Conservation (phyloP, 2,797 vertebrate genomes). For the Australoheros facetus region DNA sequence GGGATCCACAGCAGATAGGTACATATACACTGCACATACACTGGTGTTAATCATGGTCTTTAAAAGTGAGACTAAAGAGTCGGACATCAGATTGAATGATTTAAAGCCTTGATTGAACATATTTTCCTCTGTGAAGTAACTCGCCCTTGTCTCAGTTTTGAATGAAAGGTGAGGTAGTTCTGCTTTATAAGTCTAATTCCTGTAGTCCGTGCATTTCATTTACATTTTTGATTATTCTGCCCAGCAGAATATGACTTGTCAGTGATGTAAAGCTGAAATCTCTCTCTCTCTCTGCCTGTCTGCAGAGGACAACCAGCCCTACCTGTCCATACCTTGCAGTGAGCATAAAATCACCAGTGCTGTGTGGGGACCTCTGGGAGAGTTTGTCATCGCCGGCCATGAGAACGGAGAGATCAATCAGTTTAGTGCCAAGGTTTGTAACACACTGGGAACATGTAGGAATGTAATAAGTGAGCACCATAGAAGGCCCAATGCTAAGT, state of each 20-base stretch:
- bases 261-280: neutral
- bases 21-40: slow-evolving; percentile 51
- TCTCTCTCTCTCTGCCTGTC: neutral
- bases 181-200: neutral
- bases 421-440: slow-evolving; percentile 93
- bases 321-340: slow-evolving; percentile 89
- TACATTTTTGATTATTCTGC: too few species aligned
- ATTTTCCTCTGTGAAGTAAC: neutral
- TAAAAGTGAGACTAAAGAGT: neutral
- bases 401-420: slow-evolving; percentile 97
- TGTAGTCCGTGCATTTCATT: neutral
- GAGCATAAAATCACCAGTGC: slow-evolving; percentile 97
- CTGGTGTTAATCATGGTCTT: neutral
- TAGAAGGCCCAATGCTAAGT: neutral
- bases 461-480: neutral
- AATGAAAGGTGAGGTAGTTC: neutral
- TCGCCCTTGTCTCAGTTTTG: neutral
- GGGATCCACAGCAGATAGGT: slow-evolving; percentile 94
- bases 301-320: slow-evolving; percentile 93
- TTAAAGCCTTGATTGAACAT: neutral
- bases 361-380: slow-evolving; percentile 95
- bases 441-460: neutral
- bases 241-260: neutral
- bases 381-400: slow-evolving; percentile 93
- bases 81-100: neutral